These are phyloP conservation scores for Peromyscus aztecus DNA, from an alignment of 2,797 vertebrate species.

Conservation along the genomic window DNA sequence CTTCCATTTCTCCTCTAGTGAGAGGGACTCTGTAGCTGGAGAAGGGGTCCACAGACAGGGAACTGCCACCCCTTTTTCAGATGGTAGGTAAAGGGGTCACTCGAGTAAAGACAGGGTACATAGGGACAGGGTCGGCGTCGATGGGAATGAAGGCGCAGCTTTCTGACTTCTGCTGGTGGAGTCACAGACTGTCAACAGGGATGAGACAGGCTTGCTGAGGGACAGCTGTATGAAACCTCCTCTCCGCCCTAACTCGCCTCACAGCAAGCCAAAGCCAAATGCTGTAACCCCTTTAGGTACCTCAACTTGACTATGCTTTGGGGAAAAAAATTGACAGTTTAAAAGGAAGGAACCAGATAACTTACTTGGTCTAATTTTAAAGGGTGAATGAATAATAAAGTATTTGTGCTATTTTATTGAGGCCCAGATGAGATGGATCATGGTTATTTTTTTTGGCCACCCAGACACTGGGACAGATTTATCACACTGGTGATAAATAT, in stretches of 20 bases:
- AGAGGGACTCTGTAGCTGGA: neutral
- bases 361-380: constrained; percentile 37
- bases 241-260: neutral
- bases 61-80: neutral
- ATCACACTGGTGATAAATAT: neutral
- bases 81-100: neutral
- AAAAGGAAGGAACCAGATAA: neutral
- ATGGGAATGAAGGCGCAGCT: neutral
- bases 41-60: neutral
- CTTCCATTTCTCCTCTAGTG: neutral
- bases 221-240: neutral
- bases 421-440: neutral
- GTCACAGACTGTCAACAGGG: neutral
- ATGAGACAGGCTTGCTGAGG: neutral
- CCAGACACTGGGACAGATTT: neutral
- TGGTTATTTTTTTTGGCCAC: constrained; percentile 59
- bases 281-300: neutral
- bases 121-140: neutral
- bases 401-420: neutral
- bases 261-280: constrained; percentile 10
- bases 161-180: neutral
- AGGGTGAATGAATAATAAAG: constrained; percentile 23
- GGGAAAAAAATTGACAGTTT: constrained; percentile 34
- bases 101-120: neutral
- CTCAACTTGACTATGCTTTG: constrained; percentile 10